Percentiles rank a stretch among this genome's conserved stretches.
phyloP scores from a whole-genome alignment of 1,140 invertebrate genomes.

The Danaus plexippus region DNA sequence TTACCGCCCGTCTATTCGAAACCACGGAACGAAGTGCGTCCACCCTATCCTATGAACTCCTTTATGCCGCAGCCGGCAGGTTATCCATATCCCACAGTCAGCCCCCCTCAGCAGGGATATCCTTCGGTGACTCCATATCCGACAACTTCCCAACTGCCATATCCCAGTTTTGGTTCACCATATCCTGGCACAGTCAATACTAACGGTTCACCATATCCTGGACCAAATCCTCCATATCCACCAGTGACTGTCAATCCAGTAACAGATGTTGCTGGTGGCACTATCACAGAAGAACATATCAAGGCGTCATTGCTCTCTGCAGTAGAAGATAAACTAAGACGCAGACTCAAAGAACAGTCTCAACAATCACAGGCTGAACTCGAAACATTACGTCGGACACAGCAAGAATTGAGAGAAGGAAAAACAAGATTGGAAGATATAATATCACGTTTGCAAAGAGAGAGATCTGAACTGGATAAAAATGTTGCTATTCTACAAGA shows the following conservation, averaged over 20 bases:
- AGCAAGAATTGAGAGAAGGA: conserved; percentile 90
- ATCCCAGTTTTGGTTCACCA: conserved; percentile 51
- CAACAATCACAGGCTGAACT: conserved; percentile 93
- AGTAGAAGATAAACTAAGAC: conserved; percentile 93
- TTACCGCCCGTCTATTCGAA: conserved; percentile 93
- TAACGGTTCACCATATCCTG: conserved; percentile 48
- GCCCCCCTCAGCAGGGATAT: conserved; percentile 52
- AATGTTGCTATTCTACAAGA: conserved; percentile 88
- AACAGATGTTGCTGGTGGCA: conserved; percentile 75
- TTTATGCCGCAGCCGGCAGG: conserved; percentile 77
- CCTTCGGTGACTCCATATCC: conserved; percentile 52
- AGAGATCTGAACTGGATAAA: conserved; percentile 88
- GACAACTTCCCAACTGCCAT: conserved; percentile 51
- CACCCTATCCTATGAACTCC: conserved; percentile 76
- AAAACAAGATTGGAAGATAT: conserved; percentile 88
- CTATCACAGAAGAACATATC: conserved; percentile 96
- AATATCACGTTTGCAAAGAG: conserved; percentile 85
- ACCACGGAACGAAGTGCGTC: conserved; percentile 68
- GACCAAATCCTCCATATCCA: conserved; percentile 59
- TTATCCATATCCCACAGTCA: conserved; percentile 46
- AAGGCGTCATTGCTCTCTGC: conserved; percentile 93
- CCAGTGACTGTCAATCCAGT: conserved; percentile 48
- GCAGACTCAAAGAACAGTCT: conserved; percentile 89
- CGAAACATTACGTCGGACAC: conserved; percentile 89
- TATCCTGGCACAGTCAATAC: conserved; percentile 51